Evolutionary conservation across 1,140 invertebrate genomes (phyloP).

Genomic region (Caenorhabditis tropicalis): DNA sequence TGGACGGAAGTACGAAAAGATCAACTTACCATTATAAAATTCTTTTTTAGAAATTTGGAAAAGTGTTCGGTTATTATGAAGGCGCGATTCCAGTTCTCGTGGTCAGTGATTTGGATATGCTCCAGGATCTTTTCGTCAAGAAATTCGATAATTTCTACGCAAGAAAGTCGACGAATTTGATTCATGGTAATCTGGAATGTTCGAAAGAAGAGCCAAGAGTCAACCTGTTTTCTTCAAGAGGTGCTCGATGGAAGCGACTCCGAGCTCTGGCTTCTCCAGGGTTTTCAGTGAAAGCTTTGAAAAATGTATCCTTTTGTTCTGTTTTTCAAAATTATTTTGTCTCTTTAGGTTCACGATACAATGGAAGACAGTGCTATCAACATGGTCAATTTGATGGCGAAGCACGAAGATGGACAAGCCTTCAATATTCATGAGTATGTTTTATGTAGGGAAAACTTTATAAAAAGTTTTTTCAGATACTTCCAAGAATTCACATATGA

Average conservation of each 20-base stretch:
- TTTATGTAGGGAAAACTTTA: neutral
- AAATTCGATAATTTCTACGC: slow-evolving; percentile 37
- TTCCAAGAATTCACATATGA: slow-evolving; percentile 32
- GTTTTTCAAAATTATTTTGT: neutral
- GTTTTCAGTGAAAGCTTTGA: slow-evolving; percentile 5
- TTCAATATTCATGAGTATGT: slow-evolving; percentile 28
- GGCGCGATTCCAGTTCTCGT: neutral
- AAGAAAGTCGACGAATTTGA: neutral
- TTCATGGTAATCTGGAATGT: slow-evolving; percentile 2
- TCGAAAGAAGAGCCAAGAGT: neutral
- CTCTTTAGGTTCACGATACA: neutral
- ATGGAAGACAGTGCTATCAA: slow-evolving; percentile 20
- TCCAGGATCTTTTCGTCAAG: slow-evolving; percentile 24
- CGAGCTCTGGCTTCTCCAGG: slow-evolving; percentile 9
- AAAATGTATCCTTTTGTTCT: neutral
- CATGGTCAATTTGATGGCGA: neutral
- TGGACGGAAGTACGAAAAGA: neutral
- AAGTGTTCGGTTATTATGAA: slow-evolving; percentile 32
- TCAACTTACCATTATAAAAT: neutral
- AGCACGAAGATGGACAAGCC: neutral
- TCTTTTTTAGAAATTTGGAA: neutral
- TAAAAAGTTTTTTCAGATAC: neutral
- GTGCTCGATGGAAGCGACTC: slow-evolving; percentile 36
- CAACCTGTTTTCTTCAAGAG: neutral
- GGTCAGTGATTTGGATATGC: slow-evolving; percentile 2